These are phyloP conservation scores for Calidris pugnax DNA, from an alignment of 2,113 vertebrate species.

Conservation along the genomic window DNA sequence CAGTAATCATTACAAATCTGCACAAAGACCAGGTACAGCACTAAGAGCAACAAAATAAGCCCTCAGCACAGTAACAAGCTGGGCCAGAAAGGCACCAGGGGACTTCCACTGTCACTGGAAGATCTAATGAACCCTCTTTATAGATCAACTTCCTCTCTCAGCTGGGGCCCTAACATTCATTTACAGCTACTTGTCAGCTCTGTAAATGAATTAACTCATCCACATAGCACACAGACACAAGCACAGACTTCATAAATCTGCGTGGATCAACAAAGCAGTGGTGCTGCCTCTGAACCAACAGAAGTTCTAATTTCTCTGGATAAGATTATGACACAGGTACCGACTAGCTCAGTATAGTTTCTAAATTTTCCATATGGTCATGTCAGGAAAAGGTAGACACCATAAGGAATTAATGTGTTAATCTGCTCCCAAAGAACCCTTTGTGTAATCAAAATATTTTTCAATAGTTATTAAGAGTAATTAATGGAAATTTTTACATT, in stretches of 20 bases:
- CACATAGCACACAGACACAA: not conserved
- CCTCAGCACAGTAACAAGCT: not conserved
- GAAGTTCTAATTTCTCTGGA: not conserved
- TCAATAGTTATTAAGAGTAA: not conserved
- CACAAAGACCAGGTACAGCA: not conserved
- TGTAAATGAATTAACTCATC: not conserved
- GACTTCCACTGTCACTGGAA: not conserved
- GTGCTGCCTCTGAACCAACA: not conserved
- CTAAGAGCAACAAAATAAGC: not conserved
- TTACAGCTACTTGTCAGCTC: not conserved
- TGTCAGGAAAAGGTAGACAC: not conserved
- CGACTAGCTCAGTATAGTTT: not conserved
- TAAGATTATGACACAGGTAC: no score
- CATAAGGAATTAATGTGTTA: not conserved
- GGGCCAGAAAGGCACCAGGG: not conserved
- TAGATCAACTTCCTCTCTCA: not conserved
- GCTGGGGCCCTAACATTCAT: not conserved
- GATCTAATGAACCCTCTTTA: not conserved
- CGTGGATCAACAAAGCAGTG: not conserved
- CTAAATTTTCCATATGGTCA: not conserved
- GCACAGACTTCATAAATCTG: not conserved
- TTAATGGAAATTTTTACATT: not conserved
- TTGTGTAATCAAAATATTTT: not conserved
- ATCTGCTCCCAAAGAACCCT: not conserved
- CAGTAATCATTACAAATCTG: slow-evolving; percentile 56